Base-by-base conservation (phyloP, 2,113 vertebrate species). In the Sardina pilchardus region DNA sequence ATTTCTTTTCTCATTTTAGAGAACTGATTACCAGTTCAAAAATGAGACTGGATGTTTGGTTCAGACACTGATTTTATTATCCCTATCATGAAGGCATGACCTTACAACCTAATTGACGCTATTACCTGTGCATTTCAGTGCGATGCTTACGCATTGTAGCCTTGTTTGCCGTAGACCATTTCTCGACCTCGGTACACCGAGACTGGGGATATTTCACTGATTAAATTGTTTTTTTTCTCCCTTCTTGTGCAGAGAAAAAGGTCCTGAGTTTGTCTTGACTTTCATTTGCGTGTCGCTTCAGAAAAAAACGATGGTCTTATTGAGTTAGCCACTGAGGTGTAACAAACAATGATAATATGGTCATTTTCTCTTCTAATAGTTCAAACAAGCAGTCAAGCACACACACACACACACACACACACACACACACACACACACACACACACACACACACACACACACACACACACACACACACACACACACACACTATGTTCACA, bases 341-440 rank as follows among this genome's bases (percentile, higher is more conserved):
- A 59, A 59, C 53, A 59, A 59, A 24, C 53, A 59, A 56, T 59
- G 53, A 59, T 59, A 59, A 24, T 59, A 59, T 24, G 21, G 53
- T 1, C 53, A 59, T 59, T 59, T 59, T 59, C 53, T 59, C 53
- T 59, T 19, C 53, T 59, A 59, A 59, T 59, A n/a, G 53, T 19
- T 59, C 3, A 26, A 83, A 43, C 36, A 44, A 24, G 53, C 19
- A 24, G 53, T 59, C 53, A 59, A 19, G 24, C 53, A 59, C 19
- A 21, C 19, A 21, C 53, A 59, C 53, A 24, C 53, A 56, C 19
- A 24, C 4, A 21, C 36, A 63, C 53, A 83, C 53, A 67, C 81
- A 83, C 53, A 83, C 53, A 63, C 82, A 83, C 36, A 53, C 48
- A 47, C 50, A 83, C 16, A 34, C 50, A 34, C 19, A 53, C 50